phyloP scores from a whole-genome alignment of 2,888 invertebrate species.

The Polia nebulosa region DNA sequence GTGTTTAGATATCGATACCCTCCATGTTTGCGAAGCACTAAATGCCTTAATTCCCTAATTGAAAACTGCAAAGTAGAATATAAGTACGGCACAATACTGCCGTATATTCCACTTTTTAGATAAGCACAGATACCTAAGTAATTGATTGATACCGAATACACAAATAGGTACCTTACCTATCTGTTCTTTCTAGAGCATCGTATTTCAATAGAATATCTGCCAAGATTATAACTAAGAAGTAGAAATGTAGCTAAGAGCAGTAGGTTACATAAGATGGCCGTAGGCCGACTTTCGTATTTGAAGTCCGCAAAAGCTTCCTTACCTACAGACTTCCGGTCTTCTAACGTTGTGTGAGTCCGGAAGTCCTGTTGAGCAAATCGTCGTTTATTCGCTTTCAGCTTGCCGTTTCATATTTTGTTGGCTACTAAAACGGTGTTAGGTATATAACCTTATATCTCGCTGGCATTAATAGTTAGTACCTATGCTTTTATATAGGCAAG shows the following conservation, averaged over 20 bases:
- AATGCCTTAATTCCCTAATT: too few relatives aligned
- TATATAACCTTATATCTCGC: not conserved
- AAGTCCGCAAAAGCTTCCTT: constrained; percentile 51
- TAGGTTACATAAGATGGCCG: constrained; percentile 23
- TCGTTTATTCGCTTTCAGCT: constrained; percentile 55
- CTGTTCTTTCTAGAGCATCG: not conserved
- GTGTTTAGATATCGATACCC: too few relatives aligned
- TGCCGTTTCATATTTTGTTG: constrained; percentile 44
- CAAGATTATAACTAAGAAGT: constrained; percentile 1
- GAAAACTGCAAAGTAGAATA: too few relatives aligned
- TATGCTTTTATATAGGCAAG: too few relatives aligned
- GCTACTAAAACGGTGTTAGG: constrained; percentile 10
- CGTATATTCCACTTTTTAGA: too few relatives aligned
- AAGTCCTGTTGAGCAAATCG: constrained; percentile 56
- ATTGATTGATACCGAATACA: too few relatives aligned
- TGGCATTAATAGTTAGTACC: not conserved
- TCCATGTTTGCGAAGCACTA: too few relatives aligned
- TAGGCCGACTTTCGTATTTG: constrained; percentile 43
- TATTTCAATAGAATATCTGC: not conserved
- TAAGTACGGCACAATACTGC: too few relatives aligned
- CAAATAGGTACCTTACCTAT: too few relatives aligned
- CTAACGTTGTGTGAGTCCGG: constrained; percentile 58
- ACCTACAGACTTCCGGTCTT: constrained; percentile 57
- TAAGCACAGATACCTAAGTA: too few relatives aligned
- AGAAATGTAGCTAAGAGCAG: not conserved